phyloP scores from a whole-genome alignment of 2,797 vertebrate genomes.

The Argya squamiceps region DNA sequence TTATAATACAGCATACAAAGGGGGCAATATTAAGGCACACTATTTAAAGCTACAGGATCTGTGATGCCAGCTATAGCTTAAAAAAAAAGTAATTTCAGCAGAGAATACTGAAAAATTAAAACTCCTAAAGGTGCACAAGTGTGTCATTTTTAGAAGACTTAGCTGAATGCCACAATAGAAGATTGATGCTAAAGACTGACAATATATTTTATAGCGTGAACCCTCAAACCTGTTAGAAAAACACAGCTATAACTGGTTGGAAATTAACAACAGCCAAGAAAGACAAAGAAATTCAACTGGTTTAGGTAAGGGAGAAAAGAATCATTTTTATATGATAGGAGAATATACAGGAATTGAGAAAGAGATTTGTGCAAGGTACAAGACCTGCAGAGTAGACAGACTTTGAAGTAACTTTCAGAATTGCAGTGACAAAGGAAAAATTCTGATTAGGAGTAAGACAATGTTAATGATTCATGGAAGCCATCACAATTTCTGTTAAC shows the following conservation, averaged over 20 bases:
- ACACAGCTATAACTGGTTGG: background rate
- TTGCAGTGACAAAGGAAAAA: background rate
- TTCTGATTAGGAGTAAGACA: background rate
- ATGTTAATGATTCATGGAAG: background rate
- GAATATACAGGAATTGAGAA: background rate
- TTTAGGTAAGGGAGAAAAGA: background rate
- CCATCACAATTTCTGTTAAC: background rate
- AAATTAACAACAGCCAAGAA: background rate
- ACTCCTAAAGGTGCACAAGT: background rate
- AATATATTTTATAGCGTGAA: background rate
- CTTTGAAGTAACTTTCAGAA: background rate
- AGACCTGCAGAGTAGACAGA: background rate
- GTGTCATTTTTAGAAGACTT: background rate
- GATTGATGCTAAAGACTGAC: background rate
- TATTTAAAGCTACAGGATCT: conserved; percentile 64
- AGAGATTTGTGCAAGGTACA: background rate
- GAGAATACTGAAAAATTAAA: conserved; percentile 30
- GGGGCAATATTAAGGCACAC: conserved; percentile 60
- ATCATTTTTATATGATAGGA: background rate
- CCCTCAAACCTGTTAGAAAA: background rate
- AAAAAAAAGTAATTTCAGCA: conserved; percentile 33
- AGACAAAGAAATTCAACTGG: background rate
- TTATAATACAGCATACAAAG: conserved; percentile 73
- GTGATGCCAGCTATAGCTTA: conserved; percentile 22
- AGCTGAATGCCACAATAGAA: background rate